Conservation (phyloP, 2,888 invertebrate genomes). For the Barypeithes pellucidus region DNA sequence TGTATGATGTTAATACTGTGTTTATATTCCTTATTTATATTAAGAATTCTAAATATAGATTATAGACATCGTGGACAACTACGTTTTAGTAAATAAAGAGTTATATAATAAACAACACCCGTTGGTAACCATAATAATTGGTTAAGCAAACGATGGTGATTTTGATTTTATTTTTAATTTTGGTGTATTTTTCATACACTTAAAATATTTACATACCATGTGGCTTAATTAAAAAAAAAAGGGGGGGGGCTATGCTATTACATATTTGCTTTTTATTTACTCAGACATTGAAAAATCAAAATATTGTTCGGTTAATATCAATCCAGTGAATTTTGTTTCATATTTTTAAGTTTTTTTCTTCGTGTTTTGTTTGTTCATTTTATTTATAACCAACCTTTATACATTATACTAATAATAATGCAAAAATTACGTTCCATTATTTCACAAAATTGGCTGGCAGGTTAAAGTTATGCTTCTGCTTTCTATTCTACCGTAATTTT, state of each 20-base stretch:
- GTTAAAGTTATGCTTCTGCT: slow-evolving; percentile 47
- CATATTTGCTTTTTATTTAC: no score
- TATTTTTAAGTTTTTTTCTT: no score
- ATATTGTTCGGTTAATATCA: no score
- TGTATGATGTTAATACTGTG: not conserved
- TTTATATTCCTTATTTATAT: slow-evolving; percentile 39
- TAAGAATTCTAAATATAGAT: slow-evolving; percentile 50
- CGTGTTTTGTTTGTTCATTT: no score
- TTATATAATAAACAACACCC: slow-evolving; percentile 7
- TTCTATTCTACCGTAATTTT: slow-evolving; percentile 52
- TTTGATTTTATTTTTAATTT: no score
- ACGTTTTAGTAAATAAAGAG: slow-evolving; percentile 10
- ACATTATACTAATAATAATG: not conserved
- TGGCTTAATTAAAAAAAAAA: no score
- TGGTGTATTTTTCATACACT: no score
- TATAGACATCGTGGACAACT: slow-evolving; percentile 34
- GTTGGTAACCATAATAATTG: slow-evolving; percentile 4
- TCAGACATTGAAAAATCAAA: no score
- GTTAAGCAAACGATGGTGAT: not conserved
- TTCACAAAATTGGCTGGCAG: slow-evolving; percentile 45
- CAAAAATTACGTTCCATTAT: slow-evolving; percentile 46
- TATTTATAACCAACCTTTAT: not conserved
- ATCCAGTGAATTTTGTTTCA: no score
- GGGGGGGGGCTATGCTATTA: no score
- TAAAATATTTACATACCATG: no score